Percentiles rank a stretch among this genome's conserved stretches.
These are phyloP conservation scores for Adoxophyes honmai DNA, from an alignment of 1,140 invertebrate species.

Conservation along the genomic window DNA sequence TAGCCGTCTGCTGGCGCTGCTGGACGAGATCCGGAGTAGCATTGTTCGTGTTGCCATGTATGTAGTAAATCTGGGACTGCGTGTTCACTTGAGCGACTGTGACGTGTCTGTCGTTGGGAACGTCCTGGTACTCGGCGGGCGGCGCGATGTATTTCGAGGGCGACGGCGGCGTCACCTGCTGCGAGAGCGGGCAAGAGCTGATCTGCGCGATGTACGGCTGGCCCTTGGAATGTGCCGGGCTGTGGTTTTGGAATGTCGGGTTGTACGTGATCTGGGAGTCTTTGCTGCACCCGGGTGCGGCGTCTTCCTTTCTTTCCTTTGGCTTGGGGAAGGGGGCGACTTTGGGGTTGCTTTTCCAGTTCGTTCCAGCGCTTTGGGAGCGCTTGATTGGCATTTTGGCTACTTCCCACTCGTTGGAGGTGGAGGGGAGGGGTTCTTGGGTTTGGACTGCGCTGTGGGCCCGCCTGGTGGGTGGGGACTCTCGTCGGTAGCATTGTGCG, in stretches of 20 bases:
- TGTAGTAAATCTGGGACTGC: conserved; percentile 71
- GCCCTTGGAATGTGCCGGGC: conserved; percentile 67
- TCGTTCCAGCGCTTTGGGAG: conserved; percentile 62
- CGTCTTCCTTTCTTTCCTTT: conserved; percentile 55
- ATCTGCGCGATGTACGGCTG: conserved; percentile 75
- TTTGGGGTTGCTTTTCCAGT: conserved; percentile 70
- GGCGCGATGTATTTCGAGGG: conserved; percentile 69
- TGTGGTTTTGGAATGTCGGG: conserved; percentile 76
- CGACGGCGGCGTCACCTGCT: conserved; percentile 64
- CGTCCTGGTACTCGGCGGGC: conserved; percentile 65
- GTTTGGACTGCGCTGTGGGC: conserved; percentile 62
- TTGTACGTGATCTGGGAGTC: conserved; percentile 75
- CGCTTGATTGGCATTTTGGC: conserved; percentile 67
- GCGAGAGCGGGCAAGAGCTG: conserved; percentile 70
- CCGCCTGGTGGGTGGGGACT: conserved; percentile 57
- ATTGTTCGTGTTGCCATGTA: conserved; percentile 47
- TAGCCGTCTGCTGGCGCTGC: conserved; percentile 70
- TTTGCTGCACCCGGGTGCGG: conserved; percentile 44
- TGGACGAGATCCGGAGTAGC: conserved; percentile 53
- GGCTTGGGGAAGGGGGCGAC: conserved; percentile 59
- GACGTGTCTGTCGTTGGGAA: conserved; percentile 31
- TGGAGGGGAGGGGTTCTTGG: conserved; percentile 46
- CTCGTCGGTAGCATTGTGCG: conserved; percentile 52
- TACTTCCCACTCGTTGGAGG: conserved; percentile 54
- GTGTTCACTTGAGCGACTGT: conserved; percentile 39